Evolutionary conservation across 2,113 vertebrate species (phyloP), one percentile per base, ranked within the genome.

Genomic region (Apodemus sylvaticus): DNA sequence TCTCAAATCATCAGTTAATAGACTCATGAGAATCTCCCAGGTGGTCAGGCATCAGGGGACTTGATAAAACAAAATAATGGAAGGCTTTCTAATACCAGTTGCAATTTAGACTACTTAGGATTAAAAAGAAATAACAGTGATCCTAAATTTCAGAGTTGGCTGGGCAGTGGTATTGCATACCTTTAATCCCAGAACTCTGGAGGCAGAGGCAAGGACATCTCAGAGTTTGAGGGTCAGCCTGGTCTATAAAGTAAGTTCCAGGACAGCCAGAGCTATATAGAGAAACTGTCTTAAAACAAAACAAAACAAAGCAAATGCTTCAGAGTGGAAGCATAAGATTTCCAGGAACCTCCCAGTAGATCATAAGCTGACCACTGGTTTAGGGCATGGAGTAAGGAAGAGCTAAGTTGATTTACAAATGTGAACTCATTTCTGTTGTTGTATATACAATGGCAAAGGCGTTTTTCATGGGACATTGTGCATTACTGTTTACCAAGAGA

Each of bases 91-190:
- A 83, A 77, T 53, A 74, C n/a, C 58, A 85, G n/a, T 76, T 86
- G 82, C 39, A 85, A 95, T 48, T 91, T 58, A 79, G 86, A 17
- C 45, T 78, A 45, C 12, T 42, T 24, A 13, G 45, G 22, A 85
- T 73, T 87, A 45, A 68, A 78, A 91, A 91, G 36, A 93, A 86
- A 94, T 42, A 10, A 36, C 77, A 91, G 29, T 60, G 17, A 88
- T 79, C 62, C 20, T 64, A 83, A 74, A 7, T 88, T 96, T 92
- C 86, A n/a, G 11, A 79, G 74, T 76, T 26, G 20, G 26, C 13
- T 42, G n/a, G 20, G n/a, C 58, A 83, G 55, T 60, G 34, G 34
- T n/a, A 24, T 34, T 51, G 1, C 19, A 3, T 5, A 3, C 53
- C 34, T 55, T 55, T 81, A 81, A 81, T 55, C 34, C 55, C 53